A percentile compares a stretch with the other conserved stretches of the same genome.
phyloP scores from a whole-genome alignment of 1,140 invertebrate species.

The Cotesia vestalis region DNA sequence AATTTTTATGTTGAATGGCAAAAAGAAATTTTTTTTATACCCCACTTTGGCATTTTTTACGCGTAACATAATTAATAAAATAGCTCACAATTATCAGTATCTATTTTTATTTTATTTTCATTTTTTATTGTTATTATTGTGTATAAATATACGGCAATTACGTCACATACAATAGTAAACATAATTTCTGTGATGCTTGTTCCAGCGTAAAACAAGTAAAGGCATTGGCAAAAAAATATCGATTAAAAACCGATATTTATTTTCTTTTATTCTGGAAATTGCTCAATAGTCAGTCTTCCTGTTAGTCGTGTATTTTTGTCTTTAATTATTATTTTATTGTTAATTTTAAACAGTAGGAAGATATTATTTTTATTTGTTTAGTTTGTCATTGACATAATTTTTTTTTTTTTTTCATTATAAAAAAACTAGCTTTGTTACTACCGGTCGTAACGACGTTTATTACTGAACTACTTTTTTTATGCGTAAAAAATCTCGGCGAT shows the following conservation, averaged over 20 bases:
- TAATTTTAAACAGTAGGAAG: neutral
- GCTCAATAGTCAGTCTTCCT: constrained; percentile 25
- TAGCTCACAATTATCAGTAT: too few relatives aligned
- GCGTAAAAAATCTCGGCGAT: neutral
- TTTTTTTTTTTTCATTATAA: neutral
- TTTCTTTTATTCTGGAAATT: neutral
- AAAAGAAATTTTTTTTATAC: too few relatives aligned
- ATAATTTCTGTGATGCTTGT: too few relatives aligned
- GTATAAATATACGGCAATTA: constrained; percentile 1
- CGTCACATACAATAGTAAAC: constrained; percentile 34
- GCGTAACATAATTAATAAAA: too few relatives aligned
- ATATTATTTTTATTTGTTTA: neutral
- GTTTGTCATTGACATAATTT: neutral
- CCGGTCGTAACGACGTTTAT: constrained; percentile 9
- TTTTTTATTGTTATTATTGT: too few relatives aligned
- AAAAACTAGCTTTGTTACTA: constrained; percentile 22
- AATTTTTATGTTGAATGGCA: too few relatives aligned
- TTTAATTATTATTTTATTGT: neutral
- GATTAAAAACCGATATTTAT: constrained; percentile 45
- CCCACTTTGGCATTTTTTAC: too few relatives aligned
- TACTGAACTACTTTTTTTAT: constrained; percentile 16
- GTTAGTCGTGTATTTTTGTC: neutral
- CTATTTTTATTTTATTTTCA: too few relatives aligned
- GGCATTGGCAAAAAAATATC: constrained; percentile 46
- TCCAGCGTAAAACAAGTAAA: constrained; percentile 36